Percentiles rank a stretch among this genome's conserved stretches.
Evolutionary conservation across 2,888 invertebrate genomes (phyloP).

Genomic region (Lottia scabra): DNA sequence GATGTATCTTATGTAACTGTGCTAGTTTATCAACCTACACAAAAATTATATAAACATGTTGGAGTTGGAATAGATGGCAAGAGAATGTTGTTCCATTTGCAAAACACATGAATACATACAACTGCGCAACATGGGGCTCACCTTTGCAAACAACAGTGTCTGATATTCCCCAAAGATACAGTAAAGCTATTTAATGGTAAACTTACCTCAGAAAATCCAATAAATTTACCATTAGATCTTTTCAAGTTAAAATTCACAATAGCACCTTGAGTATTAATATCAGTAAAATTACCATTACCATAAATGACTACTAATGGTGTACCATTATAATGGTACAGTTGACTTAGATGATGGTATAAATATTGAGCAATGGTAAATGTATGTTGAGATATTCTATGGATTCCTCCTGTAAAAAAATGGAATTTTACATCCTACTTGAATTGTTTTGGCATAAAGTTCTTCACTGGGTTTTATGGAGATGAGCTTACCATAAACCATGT

Average conservation of each 20-base stretch:
- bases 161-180: too few species aligned
- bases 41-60: too few species aligned
- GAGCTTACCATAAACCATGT: too few species aligned
- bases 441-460: too few species aligned
- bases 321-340: constrained; percentile 81
- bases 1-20: constrained; percentile 84
- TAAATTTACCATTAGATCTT: constrained; percentile 80
- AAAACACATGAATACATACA: neutral
- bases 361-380: constrained; percentile 80
- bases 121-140: too few species aligned
- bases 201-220: constrained; percentile 90
- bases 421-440: neutral
- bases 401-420: constrained; percentile 53
- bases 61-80: too few species aligned
- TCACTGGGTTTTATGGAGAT: too few species aligned
- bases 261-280: constrained; percentile 80
- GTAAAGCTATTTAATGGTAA: neutral
- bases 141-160: too few species aligned
- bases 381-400: constrained; percentile 74
- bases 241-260: constrained; percentile 90
- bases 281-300: constrained; percentile 70
- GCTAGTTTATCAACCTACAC: constrained; percentile 89
- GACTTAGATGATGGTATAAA: constrained; percentile 76
- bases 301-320: constrained; percentile 79
- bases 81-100: too few species aligned